A percentile compares a stretch with the other conserved stretches of the same genome.
Evolutionary conservation across 2,888 invertebrate species (phyloP).

Genomic region (Ectemnius continuus): DNA sequence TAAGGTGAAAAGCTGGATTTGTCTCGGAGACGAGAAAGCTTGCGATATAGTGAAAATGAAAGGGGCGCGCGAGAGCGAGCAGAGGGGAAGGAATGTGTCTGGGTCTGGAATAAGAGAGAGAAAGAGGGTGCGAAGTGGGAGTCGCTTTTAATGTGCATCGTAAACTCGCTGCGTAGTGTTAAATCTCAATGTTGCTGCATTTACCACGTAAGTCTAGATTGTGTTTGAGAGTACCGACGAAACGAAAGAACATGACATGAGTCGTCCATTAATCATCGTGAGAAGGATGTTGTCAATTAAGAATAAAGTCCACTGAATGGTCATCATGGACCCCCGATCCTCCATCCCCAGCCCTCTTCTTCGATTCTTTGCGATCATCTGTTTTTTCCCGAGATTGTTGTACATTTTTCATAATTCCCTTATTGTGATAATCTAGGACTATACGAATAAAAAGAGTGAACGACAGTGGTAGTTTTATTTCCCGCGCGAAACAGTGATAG

Average conservation of each 20-base stretch:
- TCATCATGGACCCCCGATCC: constrained; percentile 24
- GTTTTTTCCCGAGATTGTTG: constrained; percentile 46
- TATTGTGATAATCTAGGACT: constrained; percentile 60
- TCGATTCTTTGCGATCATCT: constrained; percentile 37
- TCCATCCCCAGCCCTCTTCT: constrained; percentile 13
- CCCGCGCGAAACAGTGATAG: constrained; percentile 20
- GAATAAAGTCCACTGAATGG: constrained; percentile 46
- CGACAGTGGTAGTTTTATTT: constrained; percentile 16
- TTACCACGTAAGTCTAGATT: constrained; percentile 62
- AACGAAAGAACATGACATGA: constrained; percentile 32
- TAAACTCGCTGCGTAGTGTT: constrained; percentile 63
- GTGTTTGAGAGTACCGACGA: constrained; percentile 56
- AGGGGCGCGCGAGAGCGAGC: constrained; percentile 18
- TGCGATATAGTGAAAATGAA: background rate
- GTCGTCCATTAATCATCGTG: constrained; percentile 39
- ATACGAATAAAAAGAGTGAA: constrained; percentile 56
- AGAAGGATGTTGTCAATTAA: constrained; percentile 62
- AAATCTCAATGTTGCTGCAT: constrained; percentile 64
- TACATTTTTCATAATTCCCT: constrained; percentile 55
- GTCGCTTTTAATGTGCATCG: constrained; percentile 67
- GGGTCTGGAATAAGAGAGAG: background rate
- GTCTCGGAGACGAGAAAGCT: background rate
- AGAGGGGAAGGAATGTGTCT: background rate
- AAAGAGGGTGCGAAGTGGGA: constrained; percentile 23
- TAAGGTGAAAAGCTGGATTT: too few relatives aligned